A percentile compares a stretch with the other conserved stretches of the same genome.
These are phyloP conservation scores for Eristalis intricaria DNA, from an alignment of 2,888 invertebrate species.

Conservation along the genomic window DNA sequence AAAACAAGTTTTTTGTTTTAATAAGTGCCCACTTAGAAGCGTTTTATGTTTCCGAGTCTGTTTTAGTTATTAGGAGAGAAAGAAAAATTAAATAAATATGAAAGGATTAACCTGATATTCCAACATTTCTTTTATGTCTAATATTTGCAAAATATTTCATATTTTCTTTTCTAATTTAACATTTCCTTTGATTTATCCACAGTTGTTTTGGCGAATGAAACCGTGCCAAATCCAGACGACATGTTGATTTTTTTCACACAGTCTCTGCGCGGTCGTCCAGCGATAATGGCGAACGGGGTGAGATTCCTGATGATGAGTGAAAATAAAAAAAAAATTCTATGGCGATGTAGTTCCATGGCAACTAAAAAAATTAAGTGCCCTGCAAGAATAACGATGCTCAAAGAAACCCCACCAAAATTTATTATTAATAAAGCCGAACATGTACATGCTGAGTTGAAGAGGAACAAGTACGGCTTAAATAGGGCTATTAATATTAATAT, in stretches of 20 bases:
- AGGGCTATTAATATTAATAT: slow-evolving; percentile 74
- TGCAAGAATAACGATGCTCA: slow-evolving; percentile 80
- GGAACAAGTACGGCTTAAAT: slow-evolving; percentile 80
- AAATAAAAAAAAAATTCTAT: slow-evolving; percentile 80
- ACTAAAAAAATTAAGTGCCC: slow-evolving; percentile 81
- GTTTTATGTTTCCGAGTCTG: background rate
- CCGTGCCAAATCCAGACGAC: slow-evolving; percentile 79
- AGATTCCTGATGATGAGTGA: slow-evolving; percentile 81
- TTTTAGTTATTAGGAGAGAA: background rate
- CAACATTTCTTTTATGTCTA: background rate
- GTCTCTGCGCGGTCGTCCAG: slow-evolving; percentile 80
- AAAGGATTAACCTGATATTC: background rate
- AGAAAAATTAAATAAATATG: background rate
- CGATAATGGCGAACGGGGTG: slow-evolving; percentile 81
- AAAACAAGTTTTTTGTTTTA: background rate
- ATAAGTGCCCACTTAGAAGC: background rate
- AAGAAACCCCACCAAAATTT: slow-evolving; percentile 80
- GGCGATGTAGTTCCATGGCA: slow-evolving; percentile 81
- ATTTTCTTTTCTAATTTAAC: slow-evolving; percentile 40
- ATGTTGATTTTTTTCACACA: slow-evolving; percentile 80
- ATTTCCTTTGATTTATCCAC: slow-evolving; percentile 52
- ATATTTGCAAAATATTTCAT: background rate
- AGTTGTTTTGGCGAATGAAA: slow-evolving; percentile 79
- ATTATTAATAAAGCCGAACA: slow-evolving; percentile 80
- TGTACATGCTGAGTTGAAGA: slow-evolving; percentile 80